These are phyloP conservation scores for Nebria salina DNA, from an alignment of 2,888 invertebrate genomes.

Conservation along the genomic window DNA sequence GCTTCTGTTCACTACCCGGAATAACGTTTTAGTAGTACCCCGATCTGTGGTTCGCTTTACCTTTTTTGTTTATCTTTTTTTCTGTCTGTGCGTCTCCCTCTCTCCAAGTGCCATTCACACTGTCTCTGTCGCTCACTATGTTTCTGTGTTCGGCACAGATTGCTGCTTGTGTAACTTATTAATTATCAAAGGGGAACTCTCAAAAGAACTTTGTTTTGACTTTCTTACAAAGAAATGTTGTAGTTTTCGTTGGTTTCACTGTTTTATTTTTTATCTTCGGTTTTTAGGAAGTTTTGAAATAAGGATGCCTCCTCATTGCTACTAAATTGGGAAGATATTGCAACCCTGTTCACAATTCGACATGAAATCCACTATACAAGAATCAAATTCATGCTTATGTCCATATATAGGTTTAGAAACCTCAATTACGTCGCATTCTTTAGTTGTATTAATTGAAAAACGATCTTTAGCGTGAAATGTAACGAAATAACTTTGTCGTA, in stretches of 20 bases:
- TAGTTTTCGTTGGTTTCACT: conserved; percentile 1
- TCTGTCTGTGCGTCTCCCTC: conserved; percentile 22
- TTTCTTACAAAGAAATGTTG: conserved; percentile 11
- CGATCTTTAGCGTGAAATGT: too few species aligned
- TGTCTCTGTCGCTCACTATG: conserved; percentile 27
- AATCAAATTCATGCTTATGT: too few species aligned
- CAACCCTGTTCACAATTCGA: too few species aligned
- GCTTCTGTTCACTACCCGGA: not conserved
- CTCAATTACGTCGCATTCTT: too few species aligned
- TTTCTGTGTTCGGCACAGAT: conserved; percentile 33
- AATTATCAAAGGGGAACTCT: conserved; percentile 37
- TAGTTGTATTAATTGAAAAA: too few species aligned
- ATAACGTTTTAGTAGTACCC: conserved; percentile 1
- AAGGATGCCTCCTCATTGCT: too few species aligned
- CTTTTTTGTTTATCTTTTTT: not conserved
- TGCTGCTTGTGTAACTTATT: conserved; percentile 37
- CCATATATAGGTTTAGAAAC: too few species aligned
- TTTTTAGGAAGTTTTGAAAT: too few species aligned
- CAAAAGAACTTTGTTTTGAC: not conserved
- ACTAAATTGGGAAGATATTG: too few species aligned
- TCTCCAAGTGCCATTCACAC: too few species aligned
- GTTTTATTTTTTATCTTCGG: not conserved
- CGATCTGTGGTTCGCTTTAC: not conserved
- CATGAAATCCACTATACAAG: too few species aligned
- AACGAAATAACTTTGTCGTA: too few species aligned